Evolutionary conservation across 53 echinoderm and acorn worm species (phyloP).

Genomic region (Paracentrotus lividus): DNA sequence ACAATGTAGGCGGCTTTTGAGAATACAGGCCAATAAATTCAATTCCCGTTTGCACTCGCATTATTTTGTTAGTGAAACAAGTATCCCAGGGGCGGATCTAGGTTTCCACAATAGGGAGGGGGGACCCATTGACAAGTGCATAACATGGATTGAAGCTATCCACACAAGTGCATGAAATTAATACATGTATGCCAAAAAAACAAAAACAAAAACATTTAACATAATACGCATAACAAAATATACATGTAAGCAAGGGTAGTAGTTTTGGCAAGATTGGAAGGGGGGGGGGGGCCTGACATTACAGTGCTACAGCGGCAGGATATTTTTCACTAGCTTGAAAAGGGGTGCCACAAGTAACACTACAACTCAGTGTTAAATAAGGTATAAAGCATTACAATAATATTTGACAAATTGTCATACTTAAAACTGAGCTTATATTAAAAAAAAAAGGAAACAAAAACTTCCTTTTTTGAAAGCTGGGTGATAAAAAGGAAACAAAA

Average conservation of each 20-base stretch:
- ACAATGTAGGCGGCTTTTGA: too few relatives aligned
- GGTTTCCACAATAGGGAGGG: too few relatives aligned
- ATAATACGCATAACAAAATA: neutral
- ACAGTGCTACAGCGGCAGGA: neutral
- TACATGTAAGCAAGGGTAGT: conserved; percentile 1
- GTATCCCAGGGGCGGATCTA: too few relatives aligned
- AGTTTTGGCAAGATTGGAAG: conserved; percentile 25
- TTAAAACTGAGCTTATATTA: neutral
- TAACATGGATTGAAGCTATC: neutral
- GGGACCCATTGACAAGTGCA: too few relatives aligned
- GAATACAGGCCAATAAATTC: too few relatives aligned
- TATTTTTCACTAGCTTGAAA: neutral
- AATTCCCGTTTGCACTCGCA: too few relatives aligned
- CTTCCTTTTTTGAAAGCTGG: neutral
- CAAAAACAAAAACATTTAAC: neutral
- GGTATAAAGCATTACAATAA: too few relatives aligned
- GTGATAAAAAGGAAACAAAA: too few relatives aligned
- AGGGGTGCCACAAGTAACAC: neutral
- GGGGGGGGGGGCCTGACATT: neutral
- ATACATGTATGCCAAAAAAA: neutral
- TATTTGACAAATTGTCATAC: too few relatives aligned
- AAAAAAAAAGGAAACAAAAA: neutral
- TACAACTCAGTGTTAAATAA: neutral
- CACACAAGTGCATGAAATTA: neutral
- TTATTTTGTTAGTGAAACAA: too few relatives aligned